Evolutionary conservation across 2,888 invertebrate genomes (phyloP).

Genomic region (Trachelus troglodyta): DNA sequence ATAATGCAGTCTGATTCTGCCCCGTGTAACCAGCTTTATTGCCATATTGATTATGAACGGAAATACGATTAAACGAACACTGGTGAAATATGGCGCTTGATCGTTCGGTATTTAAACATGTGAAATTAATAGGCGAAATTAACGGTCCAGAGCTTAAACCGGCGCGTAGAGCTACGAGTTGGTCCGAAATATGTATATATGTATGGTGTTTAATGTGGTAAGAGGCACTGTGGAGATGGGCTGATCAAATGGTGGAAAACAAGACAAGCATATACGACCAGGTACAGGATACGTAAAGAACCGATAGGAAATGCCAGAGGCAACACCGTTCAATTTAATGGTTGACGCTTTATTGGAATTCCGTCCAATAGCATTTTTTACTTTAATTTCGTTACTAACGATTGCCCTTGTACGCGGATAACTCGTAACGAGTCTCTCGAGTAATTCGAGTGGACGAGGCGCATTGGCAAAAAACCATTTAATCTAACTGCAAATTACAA

Average conservation of each 20-base stretch:
- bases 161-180: too few relatives aligned
- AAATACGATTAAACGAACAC: conserved; percentile 46
- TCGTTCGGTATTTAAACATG: conserved; percentile 54
- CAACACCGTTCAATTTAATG: conserved; percentile 46
- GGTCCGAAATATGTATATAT: too few relatives aligned
- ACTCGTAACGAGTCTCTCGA: conserved; percentile 27
- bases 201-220: too few relatives aligned
- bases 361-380: conserved; percentile 51
- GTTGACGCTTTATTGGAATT: conserved; percentile 52
- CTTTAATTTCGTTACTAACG: conserved; percentile 48
- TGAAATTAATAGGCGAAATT: conserved; percentile 44
- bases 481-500: too few relatives aligned
- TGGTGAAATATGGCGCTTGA: conserved; percentile 57
- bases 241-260: not conserved
- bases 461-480: too few relatives aligned
- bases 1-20: too few relatives aligned
- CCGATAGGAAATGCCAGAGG: conserved; percentile 2
- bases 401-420: conserved; percentile 36
- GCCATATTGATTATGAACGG: conserved; percentile 50
- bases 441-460: conserved; percentile 31
- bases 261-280: conserved; percentile 20
- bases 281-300: conserved; percentile 8
- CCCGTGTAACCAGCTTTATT: conserved; percentile 19
- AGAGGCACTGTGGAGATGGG: too few relatives aligned
- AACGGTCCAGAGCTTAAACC: not conserved